These are phyloP conservation scores for Psilopogon haemacephalus DNA, from an alignment of 2,113 vertebrate genomes.

Conservation along the genomic window DNA sequence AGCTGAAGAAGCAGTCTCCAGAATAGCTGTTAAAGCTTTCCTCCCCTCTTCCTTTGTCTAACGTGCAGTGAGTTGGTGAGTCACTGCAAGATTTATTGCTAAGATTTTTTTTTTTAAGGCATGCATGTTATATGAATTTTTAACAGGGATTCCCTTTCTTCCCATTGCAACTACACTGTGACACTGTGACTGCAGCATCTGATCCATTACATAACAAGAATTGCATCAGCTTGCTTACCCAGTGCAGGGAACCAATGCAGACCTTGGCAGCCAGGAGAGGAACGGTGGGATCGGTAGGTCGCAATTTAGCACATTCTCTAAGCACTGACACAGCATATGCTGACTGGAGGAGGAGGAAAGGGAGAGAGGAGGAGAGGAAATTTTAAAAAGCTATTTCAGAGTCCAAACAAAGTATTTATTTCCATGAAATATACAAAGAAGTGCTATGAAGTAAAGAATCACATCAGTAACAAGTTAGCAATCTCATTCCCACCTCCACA, in stretches of 20 bases:
- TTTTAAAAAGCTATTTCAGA: neutral
- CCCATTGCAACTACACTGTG: neutral
- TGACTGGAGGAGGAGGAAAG: slow-evolving; percentile 71
- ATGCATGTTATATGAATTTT: neutral
- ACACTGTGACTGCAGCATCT: slow-evolving; percentile 1
- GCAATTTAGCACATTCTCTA: slow-evolving; percentile 88
- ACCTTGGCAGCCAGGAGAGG: slow-evolving; percentile 93
- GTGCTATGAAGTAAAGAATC: neutral
- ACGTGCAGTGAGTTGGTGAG: neutral
- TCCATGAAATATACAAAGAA: neutral
- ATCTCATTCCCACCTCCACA: neutral
- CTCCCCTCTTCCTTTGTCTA: neutral
- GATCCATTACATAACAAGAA: slow-evolving; percentile 20
- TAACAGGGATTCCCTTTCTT: neutral
- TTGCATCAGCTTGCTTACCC: slow-evolving; percentile 83
- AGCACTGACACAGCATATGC: slow-evolving; percentile 92
- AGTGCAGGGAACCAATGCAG: slow-evolving; percentile 92
- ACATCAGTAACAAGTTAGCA: neutral
- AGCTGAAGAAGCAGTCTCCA: neutral
- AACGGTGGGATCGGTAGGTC: slow-evolving; percentile 86
- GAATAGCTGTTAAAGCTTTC: rapidly evolving
- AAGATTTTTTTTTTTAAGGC: neutral
- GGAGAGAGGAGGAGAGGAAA: neutral
- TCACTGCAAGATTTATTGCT: neutral
- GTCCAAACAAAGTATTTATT: neutral